These are phyloP conservation scores for Poecilia velifera DNA, from an alignment of 2,797 vertebrate species.

Conservation along the genomic window DNA sequence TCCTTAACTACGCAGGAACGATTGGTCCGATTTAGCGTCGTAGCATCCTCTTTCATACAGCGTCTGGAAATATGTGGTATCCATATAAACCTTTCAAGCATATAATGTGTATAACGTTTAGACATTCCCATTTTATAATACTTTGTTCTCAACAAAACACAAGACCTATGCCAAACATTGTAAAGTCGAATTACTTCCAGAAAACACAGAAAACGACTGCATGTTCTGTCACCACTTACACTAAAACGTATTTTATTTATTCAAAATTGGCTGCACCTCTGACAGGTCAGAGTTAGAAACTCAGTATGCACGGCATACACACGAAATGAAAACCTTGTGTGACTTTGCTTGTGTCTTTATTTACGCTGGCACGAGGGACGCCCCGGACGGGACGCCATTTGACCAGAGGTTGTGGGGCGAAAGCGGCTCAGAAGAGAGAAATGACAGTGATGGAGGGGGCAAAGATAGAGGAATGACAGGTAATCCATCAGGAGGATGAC, in stretches of 20 bases:
- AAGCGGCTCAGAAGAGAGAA: conserved; percentile 41
- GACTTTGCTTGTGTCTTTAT: conserved; percentile 55
- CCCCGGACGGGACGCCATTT: conserved; percentile 52
- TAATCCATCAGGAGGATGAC: conserved; percentile 78
- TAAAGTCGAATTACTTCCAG: neutral
- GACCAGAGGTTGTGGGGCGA: conserved; percentile 56
- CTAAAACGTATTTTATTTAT: neutral
- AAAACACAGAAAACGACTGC: neutral
- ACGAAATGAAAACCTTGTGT: conserved; percentile 2
- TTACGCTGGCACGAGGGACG: conserved; percentile 35
- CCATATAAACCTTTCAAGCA: neutral
- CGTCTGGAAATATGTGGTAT: neutral
- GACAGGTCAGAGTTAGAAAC: neutral
- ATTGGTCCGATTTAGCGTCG: neutral
- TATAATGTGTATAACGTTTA: neutral
- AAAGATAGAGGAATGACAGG: conserved; percentile 71
- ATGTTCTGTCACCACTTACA: neutral
- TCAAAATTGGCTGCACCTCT: neutral
- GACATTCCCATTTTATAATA: neutral
- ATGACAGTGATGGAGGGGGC: conserved; percentile 79
- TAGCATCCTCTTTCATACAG: neutral
- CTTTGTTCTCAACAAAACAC: neutral
- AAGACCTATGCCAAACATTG: neutral
- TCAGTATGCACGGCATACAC: neutral
- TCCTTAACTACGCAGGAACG: neutral